A percentile compares a stretch with the other conserved stretches of the same genome.
These are phyloP conservation scores for Spialia ferax DNA, from an alignment of 2,888 invertebrate genomes.

Conservation along the genomic window DNA sequence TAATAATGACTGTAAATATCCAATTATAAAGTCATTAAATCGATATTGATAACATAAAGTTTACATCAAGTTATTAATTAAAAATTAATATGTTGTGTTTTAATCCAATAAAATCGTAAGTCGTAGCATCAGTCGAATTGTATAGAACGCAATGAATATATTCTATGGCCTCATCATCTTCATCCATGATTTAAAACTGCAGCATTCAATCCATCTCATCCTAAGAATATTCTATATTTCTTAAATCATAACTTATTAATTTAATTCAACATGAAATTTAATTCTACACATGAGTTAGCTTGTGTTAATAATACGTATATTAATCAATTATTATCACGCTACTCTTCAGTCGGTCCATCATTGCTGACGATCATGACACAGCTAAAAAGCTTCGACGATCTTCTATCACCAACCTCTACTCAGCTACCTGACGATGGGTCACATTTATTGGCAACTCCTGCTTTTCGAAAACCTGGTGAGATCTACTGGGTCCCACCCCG, in stretches of 20 bases:
- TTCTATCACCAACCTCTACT: slow-evolving; percentile 34
- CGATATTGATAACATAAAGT: too few relatives aligned
- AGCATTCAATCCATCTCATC: background rate
- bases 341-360: slow-evolving; percentile 39
- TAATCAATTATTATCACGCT: slow-evolving; percentile 17
- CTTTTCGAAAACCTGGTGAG: slow-evolving; percentile 37
- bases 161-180: background rate
- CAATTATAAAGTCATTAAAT: too few relatives aligned
- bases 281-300: background rate
- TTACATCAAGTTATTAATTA: too few relatives aligned
- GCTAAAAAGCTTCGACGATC: slow-evolving; percentile 40
- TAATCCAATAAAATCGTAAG: background rate
- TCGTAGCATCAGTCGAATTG: too few relatives aligned
- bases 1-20: too few relatives aligned
- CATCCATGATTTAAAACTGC: background rate
- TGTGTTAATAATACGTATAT: background rate
- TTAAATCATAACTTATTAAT: background rate
- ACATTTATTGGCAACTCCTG: slow-evolving; percentile 39
- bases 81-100: too few relatives aligned
- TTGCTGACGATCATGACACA: slow-evolving; percentile 39
- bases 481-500: slow-evolving; percentile 22
- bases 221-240: background rate
- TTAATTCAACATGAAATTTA: background rate
- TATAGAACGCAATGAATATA: too few relatives aligned
- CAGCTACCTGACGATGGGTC: slow-evolving; percentile 33